Base-by-base conservation (phyloP, 1,140 invertebrate species). In the Eumeta japonica region DNA sequence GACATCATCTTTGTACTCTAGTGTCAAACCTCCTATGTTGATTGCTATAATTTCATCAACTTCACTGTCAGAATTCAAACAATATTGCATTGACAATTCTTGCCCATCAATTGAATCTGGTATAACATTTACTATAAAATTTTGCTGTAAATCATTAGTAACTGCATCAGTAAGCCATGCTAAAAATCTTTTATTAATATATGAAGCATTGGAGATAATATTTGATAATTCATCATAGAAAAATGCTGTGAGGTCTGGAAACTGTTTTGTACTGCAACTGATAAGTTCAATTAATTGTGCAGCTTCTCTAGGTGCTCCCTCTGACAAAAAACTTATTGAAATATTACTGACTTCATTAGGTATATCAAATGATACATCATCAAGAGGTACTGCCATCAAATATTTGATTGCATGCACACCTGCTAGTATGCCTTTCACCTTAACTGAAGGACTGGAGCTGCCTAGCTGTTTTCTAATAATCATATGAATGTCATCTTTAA, bases 191-290 rank as follows among this genome's bases (percentile, higher is more conserved):
- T 67, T 58, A 52, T 86, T 79, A 20, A 86, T 74, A 46, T 67
- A 37, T 41, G 68, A 35, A 30, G 61, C 55, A 36, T 70, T 55
- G 16, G 59, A 57, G 33, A 87, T 68, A 29, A 88, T 65, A 37
- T 75, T 64, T 10, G 81, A 79, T 16, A 90, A 57, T 58, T 88
- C 83, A 70, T 90, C 88, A 58, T 86, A 88, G 54, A 85, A 88
- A 12, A 89, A 68, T 12, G 81, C 82, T 45, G 82, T 64, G 32
- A 79, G 75, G 41, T 82, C 78, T 1, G 81, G 71, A 46, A 62
- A 64, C 20, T 70, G 57, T 31, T 46, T 50, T 9, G 64, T 70
- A 32, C 71, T 75, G 14, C 58, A 42, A 36, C 53, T 60, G 13
- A 76, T 68, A 3, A 71, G 34, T 45, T 72, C 63, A 43, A 76